Evolutionary conservation across 2,888 invertebrate species (phyloP).

Genomic region (Brachynemurus nebulosus): DNA sequence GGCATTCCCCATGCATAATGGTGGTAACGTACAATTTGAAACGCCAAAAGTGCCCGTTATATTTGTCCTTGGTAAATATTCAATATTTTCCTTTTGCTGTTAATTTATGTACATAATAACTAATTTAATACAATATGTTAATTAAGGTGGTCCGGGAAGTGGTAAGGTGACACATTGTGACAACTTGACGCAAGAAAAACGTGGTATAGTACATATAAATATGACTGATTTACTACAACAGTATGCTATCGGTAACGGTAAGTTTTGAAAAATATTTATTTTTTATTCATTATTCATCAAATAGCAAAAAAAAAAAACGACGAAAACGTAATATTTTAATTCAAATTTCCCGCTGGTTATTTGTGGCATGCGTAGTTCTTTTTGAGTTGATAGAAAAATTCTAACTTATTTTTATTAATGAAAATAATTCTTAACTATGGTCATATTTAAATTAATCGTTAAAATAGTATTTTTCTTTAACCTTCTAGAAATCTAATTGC

Average conservation of each 20-base stretch:
- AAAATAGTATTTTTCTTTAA: too few species aligned
- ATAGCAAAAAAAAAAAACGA: too few species aligned
- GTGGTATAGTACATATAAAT: constrained; percentile 75
- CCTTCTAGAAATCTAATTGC: too few species aligned
- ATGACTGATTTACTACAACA: constrained; percentile 85
- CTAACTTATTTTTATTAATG: too few species aligned
- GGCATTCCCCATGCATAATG: constrained; percentile 65
- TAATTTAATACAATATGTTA: constrained; percentile 7
- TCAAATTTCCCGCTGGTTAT: too few species aligned
- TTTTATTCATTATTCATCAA: too few species aligned
- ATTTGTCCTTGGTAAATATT: constrained; percentile 64
- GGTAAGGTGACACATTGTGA: constrained; percentile 98
- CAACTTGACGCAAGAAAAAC: constrained; percentile 73
- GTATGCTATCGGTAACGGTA: constrained; percentile 79
- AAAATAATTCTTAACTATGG: too few species aligned
- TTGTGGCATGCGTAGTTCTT: too few species aligned
- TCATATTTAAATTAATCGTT: too few species aligned
- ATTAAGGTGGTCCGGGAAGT: constrained; percentile 83
- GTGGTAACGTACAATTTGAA: constrained; percentile 70
- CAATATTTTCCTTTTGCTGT: neutral
- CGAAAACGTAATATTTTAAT: too few species aligned
- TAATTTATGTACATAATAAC: neutral
- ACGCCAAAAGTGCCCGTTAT: constrained; percentile 77
- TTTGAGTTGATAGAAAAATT: too few species aligned
- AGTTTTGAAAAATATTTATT: too few species aligned